Evolutionary conservation across 2,888 invertebrate genomes (phyloP), one percentile per base, ranked within the genome.

Genomic region (Eurytoma adleriae): DNA sequence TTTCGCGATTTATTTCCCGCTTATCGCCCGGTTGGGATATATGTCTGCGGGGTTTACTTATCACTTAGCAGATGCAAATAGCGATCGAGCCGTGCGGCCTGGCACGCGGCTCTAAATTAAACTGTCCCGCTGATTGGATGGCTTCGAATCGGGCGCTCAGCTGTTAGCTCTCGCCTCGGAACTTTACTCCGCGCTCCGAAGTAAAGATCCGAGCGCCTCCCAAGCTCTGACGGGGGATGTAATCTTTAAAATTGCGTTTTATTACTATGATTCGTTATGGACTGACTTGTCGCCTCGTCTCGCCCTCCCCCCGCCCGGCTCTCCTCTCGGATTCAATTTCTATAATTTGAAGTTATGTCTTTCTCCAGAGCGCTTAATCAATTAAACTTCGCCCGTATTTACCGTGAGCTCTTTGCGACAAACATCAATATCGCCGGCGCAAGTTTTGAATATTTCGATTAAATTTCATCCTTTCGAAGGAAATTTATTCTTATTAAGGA

Each of bases 1-100:
- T 90, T 90, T 89, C 83, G 88, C 90, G 90, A 90, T 90, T 90
- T 90, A 90, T 90, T 89, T 90, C 87, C 87, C 88, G 89, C 90
- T 90, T 90, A 90, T 90, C 90, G 88, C 88, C 86, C 86, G 86
- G 84, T 86, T 84, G 40, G 88, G 88, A 89, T 89, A 89, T 89
- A 88, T 87, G 87, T 89, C 86, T 88, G 87, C 88, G 84, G 87
- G 88, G 87, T 89, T 90, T 90, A 90, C 90, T 90, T 90, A 90
- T 90, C 90, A 90, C 90, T 90, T 90, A 90, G 89, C 86, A 86
- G 87, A 90, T 90, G 90, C 89, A 90, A 90, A 90, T 90, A 86
- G 81, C 84, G 81, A 83, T 83, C 81, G 80, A 80, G 80, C 78
- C 52, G 54, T 66, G 71, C 73, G 70, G 79, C 82, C 71, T 69